Evolutionary conservation across 2,888 invertebrate species (phyloP).

Genomic region (Eustalomyia histrio): DNA sequence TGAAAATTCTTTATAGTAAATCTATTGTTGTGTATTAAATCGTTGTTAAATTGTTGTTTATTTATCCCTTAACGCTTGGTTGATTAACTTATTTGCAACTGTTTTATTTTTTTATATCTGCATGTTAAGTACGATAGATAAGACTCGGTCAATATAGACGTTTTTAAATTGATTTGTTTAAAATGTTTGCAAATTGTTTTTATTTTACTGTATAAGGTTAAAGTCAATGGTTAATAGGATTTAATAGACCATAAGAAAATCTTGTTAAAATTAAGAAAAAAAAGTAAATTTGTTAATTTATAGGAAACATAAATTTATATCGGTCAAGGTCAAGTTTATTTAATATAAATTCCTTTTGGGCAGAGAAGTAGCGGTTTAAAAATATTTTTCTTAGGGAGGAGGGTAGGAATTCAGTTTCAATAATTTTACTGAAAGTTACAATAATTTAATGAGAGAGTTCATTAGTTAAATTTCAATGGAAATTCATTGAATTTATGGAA

Average conservation of each 20-base stretch:
- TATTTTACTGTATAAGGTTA: background rate
- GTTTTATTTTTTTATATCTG: slow-evolving; percentile 7
- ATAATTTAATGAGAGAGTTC: too few relatives aligned
- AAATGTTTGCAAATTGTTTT: background rate
- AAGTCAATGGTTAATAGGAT: background rate
- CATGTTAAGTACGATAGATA: background rate
- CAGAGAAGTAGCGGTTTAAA: too few relatives aligned
- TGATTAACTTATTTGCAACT: slow-evolving; percentile 44
- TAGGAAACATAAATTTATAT: too few relatives aligned
- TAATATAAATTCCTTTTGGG: too few relatives aligned
- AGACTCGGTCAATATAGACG: background rate
- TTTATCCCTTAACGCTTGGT: slow-evolving; percentile 59
- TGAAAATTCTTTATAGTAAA: slow-evolving; percentile 23
- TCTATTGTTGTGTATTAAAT: slow-evolving; percentile 25
- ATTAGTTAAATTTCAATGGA: too few relatives aligned
- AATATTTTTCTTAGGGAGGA: too few relatives aligned
- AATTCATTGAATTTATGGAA: too few relatives aligned
- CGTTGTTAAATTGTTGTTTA: slow-evolving; percentile 49
- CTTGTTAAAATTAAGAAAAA: too few relatives aligned
- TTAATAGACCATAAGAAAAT: background rate
- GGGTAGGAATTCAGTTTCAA: too few relatives aligned
- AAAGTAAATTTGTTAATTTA: too few relatives aligned
- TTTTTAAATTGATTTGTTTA: background rate
- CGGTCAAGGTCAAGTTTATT: too few relatives aligned
- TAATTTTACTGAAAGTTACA: too few relatives aligned